Evolutionary conservation across 2,888 invertebrate species (phyloP).

Genomic region (Eupeodes latifasciatus): DNA sequence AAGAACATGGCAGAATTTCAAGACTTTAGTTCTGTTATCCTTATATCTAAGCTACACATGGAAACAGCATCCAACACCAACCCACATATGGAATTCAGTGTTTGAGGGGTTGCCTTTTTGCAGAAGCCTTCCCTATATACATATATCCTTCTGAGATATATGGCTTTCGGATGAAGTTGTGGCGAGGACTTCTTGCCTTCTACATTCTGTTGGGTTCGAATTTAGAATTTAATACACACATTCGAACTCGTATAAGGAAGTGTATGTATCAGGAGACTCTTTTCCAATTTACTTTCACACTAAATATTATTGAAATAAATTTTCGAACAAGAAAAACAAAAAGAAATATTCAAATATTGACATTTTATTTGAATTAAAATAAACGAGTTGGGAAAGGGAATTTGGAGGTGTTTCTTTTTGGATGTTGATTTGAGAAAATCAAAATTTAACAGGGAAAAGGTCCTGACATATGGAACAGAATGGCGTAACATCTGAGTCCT

Average conservation of each 20-base stretch:
- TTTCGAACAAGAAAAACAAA: neutral
- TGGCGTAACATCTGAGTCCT: neutral
- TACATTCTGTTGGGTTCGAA: neutral
- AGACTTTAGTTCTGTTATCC: neutral
- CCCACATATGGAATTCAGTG: conserved; percentile 42
- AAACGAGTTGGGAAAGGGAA: neutral
- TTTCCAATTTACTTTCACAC: conserved; percentile 14
- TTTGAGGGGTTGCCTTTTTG: conserved; percentile 10
- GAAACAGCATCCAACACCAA: neutral
- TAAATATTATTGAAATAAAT: conserved; percentile 53
- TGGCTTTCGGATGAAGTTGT: conserved; percentile 69
- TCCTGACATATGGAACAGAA: neutral
- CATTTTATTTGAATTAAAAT: neutral
- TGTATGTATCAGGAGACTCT: conserved; percentile 28
- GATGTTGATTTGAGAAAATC: neutral
- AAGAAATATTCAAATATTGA: neutral
- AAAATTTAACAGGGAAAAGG: neutral
- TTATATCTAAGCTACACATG: neutral
- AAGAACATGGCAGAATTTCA: neutral
- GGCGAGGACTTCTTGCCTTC: conserved; percentile 55
- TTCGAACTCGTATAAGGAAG: neutral
- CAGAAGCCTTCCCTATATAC: neutral
- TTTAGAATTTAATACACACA: neutral
- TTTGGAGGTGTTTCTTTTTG: neutral
- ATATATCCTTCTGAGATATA: conserved; percentile 58